A percentile compares a stretch with the other conserved stretches of the same genome.
Evolutionary conservation across 1,140 invertebrate species (phyloP).

Genomic region (Philotrypesis tridentata): DNA sequence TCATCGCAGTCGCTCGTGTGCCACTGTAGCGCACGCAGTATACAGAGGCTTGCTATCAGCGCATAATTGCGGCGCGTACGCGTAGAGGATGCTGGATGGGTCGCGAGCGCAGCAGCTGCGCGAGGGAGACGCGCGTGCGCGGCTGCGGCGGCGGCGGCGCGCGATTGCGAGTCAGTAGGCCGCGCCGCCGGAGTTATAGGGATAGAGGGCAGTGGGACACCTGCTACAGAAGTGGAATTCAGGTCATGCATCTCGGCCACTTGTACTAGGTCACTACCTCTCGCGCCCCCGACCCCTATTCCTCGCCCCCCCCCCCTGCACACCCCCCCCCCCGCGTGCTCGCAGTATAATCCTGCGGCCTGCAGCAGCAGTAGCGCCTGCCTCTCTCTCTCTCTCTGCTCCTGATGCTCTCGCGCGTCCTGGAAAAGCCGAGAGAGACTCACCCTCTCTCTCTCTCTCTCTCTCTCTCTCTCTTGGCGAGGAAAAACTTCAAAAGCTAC

Average conservation of each 20-base stretch:
- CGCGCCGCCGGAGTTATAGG: conserved; percentile 9
- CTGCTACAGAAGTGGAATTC: conserved; percentile 67
- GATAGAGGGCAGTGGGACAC: conserved; percentile 69
- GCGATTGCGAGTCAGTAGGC: not conserved
- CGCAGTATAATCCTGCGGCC: conserved; percentile 22
- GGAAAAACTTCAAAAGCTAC: not conserved
- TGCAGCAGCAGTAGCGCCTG: too few relatives aligned
- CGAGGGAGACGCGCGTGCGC: not conserved
- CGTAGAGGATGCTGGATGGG: too few relatives aligned
- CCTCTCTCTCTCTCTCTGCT: too few relatives aligned
- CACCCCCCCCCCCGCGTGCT: not conserved
- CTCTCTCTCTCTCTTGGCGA: not conserved
- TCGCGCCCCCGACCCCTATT: conserved; percentile 33
- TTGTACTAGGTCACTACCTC: conserved; percentile 68
- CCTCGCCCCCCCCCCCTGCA: not conserved
- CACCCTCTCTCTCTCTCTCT: too few relatives aligned
- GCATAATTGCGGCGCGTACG: too few relatives aligned
- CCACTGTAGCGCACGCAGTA: too few relatives aligned
- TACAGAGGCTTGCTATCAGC: too few relatives aligned
- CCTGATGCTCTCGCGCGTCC: too few relatives aligned
- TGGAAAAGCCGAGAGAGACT: not conserved
- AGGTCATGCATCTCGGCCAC: conserved; percentile 71
- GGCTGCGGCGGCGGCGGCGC: not conserved
- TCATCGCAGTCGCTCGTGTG: too few relatives aligned
- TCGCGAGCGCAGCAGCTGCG: too few relatives aligned